Percentiles rank a stretch among this genome's conserved stretches.
Conservation (phyloP, 2,113 vertebrate genomes). For the Phyllostomus discolor region DNA sequence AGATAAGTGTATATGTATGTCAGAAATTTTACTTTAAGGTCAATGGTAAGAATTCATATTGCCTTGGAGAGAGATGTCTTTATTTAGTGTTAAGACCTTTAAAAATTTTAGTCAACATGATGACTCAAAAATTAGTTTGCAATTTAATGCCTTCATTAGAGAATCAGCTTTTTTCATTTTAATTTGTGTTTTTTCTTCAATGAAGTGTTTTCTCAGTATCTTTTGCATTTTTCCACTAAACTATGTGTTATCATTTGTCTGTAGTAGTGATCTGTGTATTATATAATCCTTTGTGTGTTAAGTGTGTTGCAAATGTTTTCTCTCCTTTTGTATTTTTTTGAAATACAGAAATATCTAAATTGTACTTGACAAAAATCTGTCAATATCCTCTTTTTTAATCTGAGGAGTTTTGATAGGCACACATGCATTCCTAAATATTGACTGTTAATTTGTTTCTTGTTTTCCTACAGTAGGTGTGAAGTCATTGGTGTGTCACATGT, state of each 20-base stretch:
- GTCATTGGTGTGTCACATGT: neutral
- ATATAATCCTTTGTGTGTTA: neutral
- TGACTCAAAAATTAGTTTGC: neutral
- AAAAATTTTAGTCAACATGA: neutral
- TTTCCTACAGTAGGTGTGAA: neutral
- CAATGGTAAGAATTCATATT: neutral
- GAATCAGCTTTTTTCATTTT: neutral
- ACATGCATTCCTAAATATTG: neutral
- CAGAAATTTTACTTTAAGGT: neutral
- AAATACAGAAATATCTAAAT: neutral
- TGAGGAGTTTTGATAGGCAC: neutral
- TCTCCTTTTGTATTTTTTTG: neutral
- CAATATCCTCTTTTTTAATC: neutral
- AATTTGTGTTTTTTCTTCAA: neutral
- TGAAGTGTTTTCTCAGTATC: neutral
- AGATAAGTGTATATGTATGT: neutral
- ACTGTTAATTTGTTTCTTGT: neutral
- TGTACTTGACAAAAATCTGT: neutral
- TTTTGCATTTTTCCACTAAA: neutral
- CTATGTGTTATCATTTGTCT: neutral
- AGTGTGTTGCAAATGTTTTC: neutral
- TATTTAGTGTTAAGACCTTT: neutral
- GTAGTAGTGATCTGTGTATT: neutral
- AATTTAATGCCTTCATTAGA: neutral
- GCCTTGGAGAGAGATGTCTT: neutral